Conservation (phyloP, 2,113 vertebrate genomes). For the Brachyistius frenatus region DNA sequence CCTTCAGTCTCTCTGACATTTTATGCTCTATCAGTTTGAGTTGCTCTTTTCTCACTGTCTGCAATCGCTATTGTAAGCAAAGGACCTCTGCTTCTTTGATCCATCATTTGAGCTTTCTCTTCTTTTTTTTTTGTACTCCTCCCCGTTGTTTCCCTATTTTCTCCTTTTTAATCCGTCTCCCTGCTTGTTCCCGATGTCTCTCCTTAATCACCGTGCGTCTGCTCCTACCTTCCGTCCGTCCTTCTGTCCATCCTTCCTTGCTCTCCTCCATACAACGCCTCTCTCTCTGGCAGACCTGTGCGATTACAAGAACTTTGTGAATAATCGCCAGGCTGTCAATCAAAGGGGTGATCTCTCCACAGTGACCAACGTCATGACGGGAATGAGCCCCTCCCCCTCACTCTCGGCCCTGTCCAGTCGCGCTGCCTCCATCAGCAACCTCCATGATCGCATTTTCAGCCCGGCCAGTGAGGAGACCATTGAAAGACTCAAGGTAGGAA, state of each 20-base stretch:
- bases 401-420: conserved; percentile 94
- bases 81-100: conserved; percentile 65
- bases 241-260: conserved; percentile 61
- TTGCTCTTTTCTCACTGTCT: conserved; percentile 64
- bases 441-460: conserved; percentile 96
- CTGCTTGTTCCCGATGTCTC: conserved; percentile 61
- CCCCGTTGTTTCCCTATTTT: conserved; percentile 65
- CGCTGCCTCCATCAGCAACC: conserved; percentile 91
- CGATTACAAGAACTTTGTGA: conserved; percentile 90
- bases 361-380: conserved; percentile 95
- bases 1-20: conserved; percentile 32
- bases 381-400: conserved; percentile 96
- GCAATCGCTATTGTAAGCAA: conserved; percentile 68
- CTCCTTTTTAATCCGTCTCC: conserved; percentile 74
- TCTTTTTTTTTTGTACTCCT: conserved; percentile 72
- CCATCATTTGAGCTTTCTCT: conserved; percentile 79
- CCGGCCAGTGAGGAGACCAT: conserved; percentile 96
- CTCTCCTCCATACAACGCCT: conserved; percentile 72
- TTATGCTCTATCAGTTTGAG: conserved; percentile 51
- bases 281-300: conserved; percentile 88
- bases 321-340: conserved; percentile 87
- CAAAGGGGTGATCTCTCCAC: conserved; percentile 96
- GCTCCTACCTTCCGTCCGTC: conserved; percentile 67
- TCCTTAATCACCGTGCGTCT: conserved; percentile 73
- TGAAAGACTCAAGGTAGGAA: conserved; percentile 93